Evolutionary conservation across 2,888 invertebrate genomes (phyloP), one percentile per base, ranked within the genome.

Genomic region (Volucella bombylans): DNA sequence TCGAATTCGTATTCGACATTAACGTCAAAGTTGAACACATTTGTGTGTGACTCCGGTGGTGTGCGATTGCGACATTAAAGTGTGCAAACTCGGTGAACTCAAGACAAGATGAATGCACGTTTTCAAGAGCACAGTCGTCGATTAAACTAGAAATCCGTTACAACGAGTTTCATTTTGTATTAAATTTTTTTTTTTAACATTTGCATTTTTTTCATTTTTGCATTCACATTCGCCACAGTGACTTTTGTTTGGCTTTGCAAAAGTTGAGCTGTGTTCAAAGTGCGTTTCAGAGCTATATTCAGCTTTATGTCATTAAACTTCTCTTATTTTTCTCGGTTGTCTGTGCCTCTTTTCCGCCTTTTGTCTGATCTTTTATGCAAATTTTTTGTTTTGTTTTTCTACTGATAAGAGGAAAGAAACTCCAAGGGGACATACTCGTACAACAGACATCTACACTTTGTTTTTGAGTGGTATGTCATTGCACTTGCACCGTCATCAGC

Each of bases 111-210:
- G 73, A 83, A 83, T 50, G 83, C 64, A 65, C 69, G 59, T 49
- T 83, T 76, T 83, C 74, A 83, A 83, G 83, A 80, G 74, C 80
- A 74, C 23, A 23, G 23, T 23, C 23, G 76, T 74, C 83, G 76
- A 71, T 83, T 80, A 76, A 83, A 80, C 83, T 83, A 76, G 65
- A 74, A 71, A 83, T 74, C 83, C 80, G 83, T 79, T 83, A 83
- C 68, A 78, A 62, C 62, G 15, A 78, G 72, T 73, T 61, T 73
- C 15, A 31, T 39, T 77, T 14, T 55, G 31, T 38, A 54, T 62
- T 23, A 49, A 50, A 47, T 47, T 47, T 47, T 59, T 23, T 8
- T 45, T 15, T 12, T 2, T 50, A 18, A 18, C 18, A 18, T 18
- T 23, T 23, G 23, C 23, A 12, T 65, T 57, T 31, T 45, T 59